Conservation (phyloP, 2,113 vertebrate genomes). For the Todiramphus saurophagus region DNA sequence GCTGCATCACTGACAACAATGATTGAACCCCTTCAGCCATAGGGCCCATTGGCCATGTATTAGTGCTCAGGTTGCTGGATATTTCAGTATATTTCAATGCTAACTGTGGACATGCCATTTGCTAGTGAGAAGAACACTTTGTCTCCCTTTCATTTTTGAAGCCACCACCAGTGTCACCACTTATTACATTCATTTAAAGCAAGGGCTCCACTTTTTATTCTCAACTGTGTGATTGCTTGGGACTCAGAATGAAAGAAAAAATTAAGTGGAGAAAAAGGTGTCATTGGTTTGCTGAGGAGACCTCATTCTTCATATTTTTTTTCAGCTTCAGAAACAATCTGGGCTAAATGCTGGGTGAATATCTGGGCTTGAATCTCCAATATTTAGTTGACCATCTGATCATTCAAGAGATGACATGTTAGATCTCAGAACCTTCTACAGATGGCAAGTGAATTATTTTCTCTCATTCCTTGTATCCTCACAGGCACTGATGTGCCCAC, state of each 20-base stretch:
- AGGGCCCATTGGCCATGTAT: rapidly evolving
- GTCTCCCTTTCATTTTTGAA: neutral
- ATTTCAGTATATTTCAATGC: neutral
- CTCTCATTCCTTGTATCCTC: neutral
- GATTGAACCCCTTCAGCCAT: neutral
- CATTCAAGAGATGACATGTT: neutral
- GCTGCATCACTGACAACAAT: no score
- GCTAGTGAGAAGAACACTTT: neutral
- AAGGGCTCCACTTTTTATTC: neutral
- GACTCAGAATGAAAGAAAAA: neutral
- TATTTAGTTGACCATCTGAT: neutral
- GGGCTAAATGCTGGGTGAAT: neutral
- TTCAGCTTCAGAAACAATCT: neutral
- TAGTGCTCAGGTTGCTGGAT: neutral
- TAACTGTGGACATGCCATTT: neutral
- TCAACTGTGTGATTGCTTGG: neutral
- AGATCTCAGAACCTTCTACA: neutral
- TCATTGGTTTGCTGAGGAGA: neutral
- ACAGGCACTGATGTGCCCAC: neutral
- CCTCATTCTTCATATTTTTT: neutral
- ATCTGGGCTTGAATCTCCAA: neutral
- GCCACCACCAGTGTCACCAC: neutral
- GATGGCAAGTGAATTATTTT: neutral
- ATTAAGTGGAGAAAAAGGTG: neutral
- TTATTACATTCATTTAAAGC: neutral